Evolutionary conservation across 2,888 invertebrate genomes (phyloP), one percentile per base, ranked within the genome.

Genomic region (Mythimna lalbum): DNA sequence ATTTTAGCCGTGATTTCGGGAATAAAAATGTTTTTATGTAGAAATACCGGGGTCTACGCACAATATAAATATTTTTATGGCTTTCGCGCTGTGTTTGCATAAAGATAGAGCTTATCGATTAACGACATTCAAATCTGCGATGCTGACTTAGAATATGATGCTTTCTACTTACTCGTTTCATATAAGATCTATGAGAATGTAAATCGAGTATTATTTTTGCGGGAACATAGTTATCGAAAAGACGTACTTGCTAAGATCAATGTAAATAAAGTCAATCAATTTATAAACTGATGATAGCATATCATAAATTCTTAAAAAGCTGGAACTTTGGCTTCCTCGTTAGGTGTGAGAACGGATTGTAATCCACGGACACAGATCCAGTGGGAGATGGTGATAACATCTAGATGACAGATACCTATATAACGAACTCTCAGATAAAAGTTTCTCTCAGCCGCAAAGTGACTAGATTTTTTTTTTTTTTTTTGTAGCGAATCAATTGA

Each of bases 1-100:
- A 88, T 86, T 87, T 86, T 71, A 75, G 78, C 85, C 75, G 87
- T 83, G 80, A 87, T 86, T 87, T 71, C 56, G 65, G 63, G 72
- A 88, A 85, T 86, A 67, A 72, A 78, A 78, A 75, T 81, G 69
- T 84, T 69, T 81, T 69, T 36, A 63, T 73, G 60, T 69, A 36
- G 55, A 69, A 80, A 70, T 63, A 62, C 50, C 17, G 66, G 39
- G 59, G 19, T 21, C n/a, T 61, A 36, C 21, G 49, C 57, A 69
- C 53, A 55, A 69, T 69, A 63, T 74, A 57, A 69, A 73, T 73
- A 71, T 68, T 70, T 49, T 70, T 63, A 70, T n/a, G 43, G 62
- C 50, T 63, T 49, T 62, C 60, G 43, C 43, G 50, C 50, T 50
- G 52, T 36, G 27, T 19, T 69, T 27, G 21, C 10, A 43, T 36